phyloP scores from a whole-genome alignment of 2,888 invertebrate genomes.

The Syritta pipiens region DNA sequence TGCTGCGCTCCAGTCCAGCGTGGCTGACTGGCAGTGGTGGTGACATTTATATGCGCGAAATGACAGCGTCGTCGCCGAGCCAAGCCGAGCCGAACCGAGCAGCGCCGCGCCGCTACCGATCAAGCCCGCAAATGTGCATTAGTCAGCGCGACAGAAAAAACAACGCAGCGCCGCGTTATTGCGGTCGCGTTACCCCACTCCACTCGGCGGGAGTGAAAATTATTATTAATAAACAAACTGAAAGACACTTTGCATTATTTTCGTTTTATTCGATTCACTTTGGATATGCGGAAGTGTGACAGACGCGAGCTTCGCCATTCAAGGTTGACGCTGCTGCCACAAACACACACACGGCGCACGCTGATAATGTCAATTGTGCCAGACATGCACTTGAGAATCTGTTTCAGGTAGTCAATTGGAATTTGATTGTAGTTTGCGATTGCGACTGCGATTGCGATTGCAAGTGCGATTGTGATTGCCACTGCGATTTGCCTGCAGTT shows the following conservation, averaged over 20 bases:
- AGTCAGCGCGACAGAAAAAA: no score
- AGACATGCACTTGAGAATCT: constrained; percentile 64
- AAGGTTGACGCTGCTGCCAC: constrained; percentile 53
- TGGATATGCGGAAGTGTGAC: constrained; percentile 54
- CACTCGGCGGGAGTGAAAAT: constrained; percentile 23
- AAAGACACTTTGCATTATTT: constrained; percentile 55
- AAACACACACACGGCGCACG: no score
- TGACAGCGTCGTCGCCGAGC: constrained; percentile 54
- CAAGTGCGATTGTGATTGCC: constrained; percentile 29
- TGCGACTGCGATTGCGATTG: constrained; percentile 21
- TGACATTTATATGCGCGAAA: constrained; percentile 66
- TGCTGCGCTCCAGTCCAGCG: neutral
- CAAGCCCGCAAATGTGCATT: constrained; percentile 28
- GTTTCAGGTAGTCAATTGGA: constrained; percentile 60
- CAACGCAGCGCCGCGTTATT: no score
- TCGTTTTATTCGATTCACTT: constrained; percentile 49
- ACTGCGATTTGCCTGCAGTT: no score
- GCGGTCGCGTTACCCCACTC: constrained; percentile 17
- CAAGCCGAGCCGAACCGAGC: no score
- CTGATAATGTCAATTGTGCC: constrained; percentile 58
- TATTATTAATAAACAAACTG: constrained; percentile 52
- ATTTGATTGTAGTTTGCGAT: constrained; percentile 51
- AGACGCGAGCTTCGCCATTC: constrained; percentile 33
- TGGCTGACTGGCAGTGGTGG: constrained; percentile 52
- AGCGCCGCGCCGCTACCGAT: constrained; percentile 23